These are phyloP conservation scores for Osmerus mordax DNA, from an alignment of 2,113 vertebrate genomes.

Conservation along the genomic window DNA sequence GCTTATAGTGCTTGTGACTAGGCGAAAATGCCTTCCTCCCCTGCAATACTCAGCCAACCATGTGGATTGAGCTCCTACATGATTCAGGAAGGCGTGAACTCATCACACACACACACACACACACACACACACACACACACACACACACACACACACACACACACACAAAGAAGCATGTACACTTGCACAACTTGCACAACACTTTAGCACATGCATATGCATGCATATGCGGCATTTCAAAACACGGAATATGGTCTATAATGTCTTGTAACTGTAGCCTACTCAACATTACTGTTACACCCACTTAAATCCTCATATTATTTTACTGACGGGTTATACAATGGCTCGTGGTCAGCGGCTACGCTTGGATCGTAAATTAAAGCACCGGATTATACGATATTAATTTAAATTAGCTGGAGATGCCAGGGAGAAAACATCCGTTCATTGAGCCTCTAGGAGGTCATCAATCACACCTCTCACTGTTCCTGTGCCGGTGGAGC, in stretches of 20 bases:
- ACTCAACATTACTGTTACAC: background rate
- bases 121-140: background rate
- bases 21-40: background rate
- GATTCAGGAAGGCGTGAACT: background rate
- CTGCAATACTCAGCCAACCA: background rate
- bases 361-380: constrained; percentile 8
- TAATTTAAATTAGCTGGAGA: constrained; percentile 2
- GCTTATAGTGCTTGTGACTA: background rate
- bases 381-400: background rate
- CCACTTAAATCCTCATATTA: background rate
- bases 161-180: background rate
- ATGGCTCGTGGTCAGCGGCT: background rate
- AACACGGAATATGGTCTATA: background rate
- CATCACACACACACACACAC: background rate
- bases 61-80: background rate
- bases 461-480: constrained; percentile 48
- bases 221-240: background rate
- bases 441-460: background rate
- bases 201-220: too few relatives aligned
- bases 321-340: background rate
- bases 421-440: constrained; percentile 11
- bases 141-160: background rate
- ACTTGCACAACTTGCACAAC: background rate
- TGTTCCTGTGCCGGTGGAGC: constrained; percentile 11
- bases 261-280: background rate